Base-by-base conservation (phyloP, 64 coral and sea anemone genomes). In the Montipora foliosa region DNA sequence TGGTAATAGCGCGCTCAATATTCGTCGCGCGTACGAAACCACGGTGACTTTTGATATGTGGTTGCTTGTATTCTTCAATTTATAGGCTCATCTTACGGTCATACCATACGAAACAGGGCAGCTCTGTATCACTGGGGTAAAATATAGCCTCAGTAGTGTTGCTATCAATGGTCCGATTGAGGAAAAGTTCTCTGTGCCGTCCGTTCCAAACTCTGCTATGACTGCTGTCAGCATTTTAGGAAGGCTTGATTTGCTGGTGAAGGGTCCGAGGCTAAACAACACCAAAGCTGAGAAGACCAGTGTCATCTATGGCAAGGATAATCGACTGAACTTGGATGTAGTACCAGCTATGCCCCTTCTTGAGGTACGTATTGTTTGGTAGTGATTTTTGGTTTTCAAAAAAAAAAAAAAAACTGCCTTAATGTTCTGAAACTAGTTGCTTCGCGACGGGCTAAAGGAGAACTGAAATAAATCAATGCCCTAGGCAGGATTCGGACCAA, bases 81-180 rank as follows among this genome's bases (percentile, higher is more conserved):
- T 82, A 22, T 45, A 99, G 97, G 97, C 97, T 3, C 92, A 87
- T 89, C 92, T 99, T 5, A 85, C 88, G 5, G 17, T 99, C 0
- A 82, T 81, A 5, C 97, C 97, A 1, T 73, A 53, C 37, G 49
- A 92, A 44, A 99, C 87, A 71, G 97, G 97, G 2, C 84, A 88
- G 21, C 92, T 99, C 17, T 72, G 84, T 37, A 94, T 99, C 92
- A 99, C 95, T n/a, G 97, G 92, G 24, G 73, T 99, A 6, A 95
- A 92, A n/a, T 99, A 99, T 73, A 99, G 84, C 61, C 85, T 99
- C 12, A 96, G 92, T 70, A 99, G 94, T 81, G 88, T 90, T 4
- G 89, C 97, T 57, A 94, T 99, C 8, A 87, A 80, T 93, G 97
- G 92, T 8, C 92, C 97, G 2, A 92, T 99, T 49, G 95, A 97